Evolutionary conservation across 2,113 vertebrate species (phyloP).

Genomic region (Trinectes maculatus): DNA sequence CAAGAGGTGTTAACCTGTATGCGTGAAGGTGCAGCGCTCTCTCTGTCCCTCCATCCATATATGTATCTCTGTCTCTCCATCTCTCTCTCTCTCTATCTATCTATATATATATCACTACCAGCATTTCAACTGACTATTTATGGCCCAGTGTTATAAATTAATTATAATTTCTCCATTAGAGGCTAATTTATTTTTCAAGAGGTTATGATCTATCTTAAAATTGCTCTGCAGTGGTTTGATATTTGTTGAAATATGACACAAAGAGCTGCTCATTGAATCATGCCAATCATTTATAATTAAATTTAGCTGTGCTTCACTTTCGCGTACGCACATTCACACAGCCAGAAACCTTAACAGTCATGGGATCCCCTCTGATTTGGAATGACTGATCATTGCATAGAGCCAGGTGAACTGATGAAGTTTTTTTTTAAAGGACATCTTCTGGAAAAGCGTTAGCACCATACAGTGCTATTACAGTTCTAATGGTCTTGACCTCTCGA

Average conservation of each 20-base stretch:
- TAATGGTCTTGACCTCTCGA: not conserved
- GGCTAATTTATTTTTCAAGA: constrained; percentile 30
- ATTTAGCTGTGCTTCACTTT: not conserved
- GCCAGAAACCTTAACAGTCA: not conserved
- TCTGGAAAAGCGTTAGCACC: too few relatives aligned
- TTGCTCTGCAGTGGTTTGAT: not conserved
- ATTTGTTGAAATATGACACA: not conserved
- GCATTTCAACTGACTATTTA: not conserved
- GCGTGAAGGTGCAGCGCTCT: too few relatives aligned
- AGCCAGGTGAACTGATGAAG: too few relatives aligned
- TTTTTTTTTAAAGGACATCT: too few relatives aligned
- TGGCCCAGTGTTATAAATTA: constrained; percentile 31
- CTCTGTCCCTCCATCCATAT: too few relatives aligned
- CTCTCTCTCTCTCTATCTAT: too few relatives aligned
- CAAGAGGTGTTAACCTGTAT: too few relatives aligned
- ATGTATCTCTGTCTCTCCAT: too few relatives aligned
- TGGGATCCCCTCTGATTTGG: not conserved
- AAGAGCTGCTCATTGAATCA: not conserved
- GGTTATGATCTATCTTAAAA: not conserved
- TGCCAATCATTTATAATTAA: constrained; percentile 3
- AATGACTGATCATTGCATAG: too few relatives aligned
- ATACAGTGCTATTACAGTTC: too few relatives aligned
- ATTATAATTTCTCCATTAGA: constrained; percentile 26
- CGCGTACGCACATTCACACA: constrained; percentile 2
- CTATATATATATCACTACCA: too few relatives aligned